phyloP scores from a whole-genome alignment of 2,888 invertebrate species.

The Liopterus haemorrhoidalis region DNA sequence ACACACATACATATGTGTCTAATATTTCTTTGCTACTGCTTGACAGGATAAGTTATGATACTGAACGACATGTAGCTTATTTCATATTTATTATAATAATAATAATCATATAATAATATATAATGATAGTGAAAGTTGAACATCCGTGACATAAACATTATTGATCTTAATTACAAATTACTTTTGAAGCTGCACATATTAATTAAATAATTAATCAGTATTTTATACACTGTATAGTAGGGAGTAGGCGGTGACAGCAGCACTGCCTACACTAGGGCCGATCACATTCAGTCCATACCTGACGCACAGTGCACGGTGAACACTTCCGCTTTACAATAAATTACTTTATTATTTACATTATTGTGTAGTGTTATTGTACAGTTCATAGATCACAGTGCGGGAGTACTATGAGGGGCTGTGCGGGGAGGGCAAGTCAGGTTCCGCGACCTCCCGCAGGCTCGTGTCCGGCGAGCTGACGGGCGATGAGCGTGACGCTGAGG shows the following conservation, averaged over 20 bases:
- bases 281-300: background rate
- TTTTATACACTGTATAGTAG: slow-evolving; percentile 22
- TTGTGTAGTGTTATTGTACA: background rate
- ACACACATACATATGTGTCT: no score
- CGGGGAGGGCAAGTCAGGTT: slow-evolving; percentile 42
- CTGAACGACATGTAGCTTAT: no score
- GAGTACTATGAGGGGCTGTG: slow-evolving; percentile 34
- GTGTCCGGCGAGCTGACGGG: slow-evolving; percentile 57
- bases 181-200: slow-evolving; percentile 27
- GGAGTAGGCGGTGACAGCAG: no score
- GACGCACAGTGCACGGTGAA: background rate
- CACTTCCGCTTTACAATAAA: no score
- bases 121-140: slow-evolving; percentile 7
- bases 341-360: no score
- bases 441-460: slow-evolving; percentile 50
- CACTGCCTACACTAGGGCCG: no score
- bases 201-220: slow-evolving; percentile 20
- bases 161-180: slow-evolving; percentile 25
- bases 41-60: no score
- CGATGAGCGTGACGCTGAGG: slow-evolving; percentile 41
- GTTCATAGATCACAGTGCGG: slow-evolving; percentile 7
- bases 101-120: background rate
- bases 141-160: slow-evolving; percentile 21
- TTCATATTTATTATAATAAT: slow-evolving; percentile 1
- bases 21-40: no score